phyloP scores from a whole-genome alignment of 2,113 vertebrate genomes.

The Siniperca chuatsi region DNA sequence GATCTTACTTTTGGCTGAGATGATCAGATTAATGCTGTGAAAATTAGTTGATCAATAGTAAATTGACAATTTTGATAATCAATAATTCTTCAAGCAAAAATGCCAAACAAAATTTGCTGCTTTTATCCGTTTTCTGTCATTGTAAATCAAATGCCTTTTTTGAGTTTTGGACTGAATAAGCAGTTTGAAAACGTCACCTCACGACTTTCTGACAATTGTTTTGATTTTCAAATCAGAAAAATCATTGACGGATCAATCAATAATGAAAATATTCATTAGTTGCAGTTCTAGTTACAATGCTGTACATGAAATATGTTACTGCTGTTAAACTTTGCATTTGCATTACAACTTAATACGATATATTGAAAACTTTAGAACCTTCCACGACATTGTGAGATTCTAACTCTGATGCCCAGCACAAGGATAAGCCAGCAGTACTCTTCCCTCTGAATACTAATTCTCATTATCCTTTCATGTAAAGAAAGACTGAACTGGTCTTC shows the following conservation, averaged over 20 bases:
- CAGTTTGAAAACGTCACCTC: background rate
- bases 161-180: background rate
- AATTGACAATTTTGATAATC: background rate
- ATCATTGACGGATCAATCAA: background rate
- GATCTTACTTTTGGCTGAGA: no score
- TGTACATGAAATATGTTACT: background rate
- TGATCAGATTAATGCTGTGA: background rate
- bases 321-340: background rate
- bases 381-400: constrained; percentile 22
- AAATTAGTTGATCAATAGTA: background rate
- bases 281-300: background rate
- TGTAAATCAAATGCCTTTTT: background rate
- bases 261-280: background rate
- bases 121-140: background rate
- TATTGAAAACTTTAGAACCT: constrained; percentile 20
- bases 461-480: constrained; percentile 55
- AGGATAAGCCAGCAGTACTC: constrained; percentile 30
- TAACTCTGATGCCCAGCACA: background rate
- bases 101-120: no score
- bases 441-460: constrained; percentile 65
- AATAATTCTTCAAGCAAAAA: no score
- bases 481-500: constrained; percentile 36
- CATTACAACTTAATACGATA: background rate
- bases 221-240: background rate
- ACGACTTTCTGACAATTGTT: background rate